Conservation (phyloP, 2,113 vertebrate genomes). For the Passer montanus region DNA sequence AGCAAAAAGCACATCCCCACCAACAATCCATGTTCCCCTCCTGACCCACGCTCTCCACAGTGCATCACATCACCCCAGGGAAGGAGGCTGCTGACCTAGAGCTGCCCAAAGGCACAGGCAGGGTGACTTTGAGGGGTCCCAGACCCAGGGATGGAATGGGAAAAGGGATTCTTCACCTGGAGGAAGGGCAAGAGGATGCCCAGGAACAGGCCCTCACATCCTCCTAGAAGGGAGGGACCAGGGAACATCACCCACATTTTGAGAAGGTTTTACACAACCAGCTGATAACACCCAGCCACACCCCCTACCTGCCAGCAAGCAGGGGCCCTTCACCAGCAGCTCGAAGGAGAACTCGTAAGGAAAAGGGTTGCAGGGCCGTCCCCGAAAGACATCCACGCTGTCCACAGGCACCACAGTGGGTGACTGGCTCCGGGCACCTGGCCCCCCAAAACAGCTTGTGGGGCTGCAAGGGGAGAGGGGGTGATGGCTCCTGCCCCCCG, state of each 20-base stretch:
- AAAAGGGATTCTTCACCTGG: background rate
- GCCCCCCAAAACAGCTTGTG: constrained; percentile 88
- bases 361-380: constrained; percentile 83
- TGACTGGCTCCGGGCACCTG: constrained; percentile 30
- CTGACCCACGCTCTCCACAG: background rate
- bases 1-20: background rate
- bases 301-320: constrained; percentile 88
- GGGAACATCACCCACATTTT: background rate
- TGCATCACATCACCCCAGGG: fast-evolving
- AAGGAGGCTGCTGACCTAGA: background rate
- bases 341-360: constrained; percentile 92
- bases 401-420: constrained; percentile 26
- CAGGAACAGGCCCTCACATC: background rate
- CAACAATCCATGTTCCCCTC: background rate
- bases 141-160: background rate
- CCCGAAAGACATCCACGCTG: constrained; percentile 80
- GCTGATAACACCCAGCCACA: fast-evolving
- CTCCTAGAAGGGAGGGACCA: background rate
- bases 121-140: background rate
- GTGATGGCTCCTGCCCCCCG: background rate
- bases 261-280: background rate
- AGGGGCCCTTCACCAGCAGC: constrained; percentile 94
- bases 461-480: constrained; percentile 72
- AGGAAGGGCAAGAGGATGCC: background rate
- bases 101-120: background rate